Percentiles rank a stretch among this genome's conserved stretches.
phyloP scores from a whole-genome alignment of 2,113 vertebrate genomes.

The Rhea americana region DNA sequence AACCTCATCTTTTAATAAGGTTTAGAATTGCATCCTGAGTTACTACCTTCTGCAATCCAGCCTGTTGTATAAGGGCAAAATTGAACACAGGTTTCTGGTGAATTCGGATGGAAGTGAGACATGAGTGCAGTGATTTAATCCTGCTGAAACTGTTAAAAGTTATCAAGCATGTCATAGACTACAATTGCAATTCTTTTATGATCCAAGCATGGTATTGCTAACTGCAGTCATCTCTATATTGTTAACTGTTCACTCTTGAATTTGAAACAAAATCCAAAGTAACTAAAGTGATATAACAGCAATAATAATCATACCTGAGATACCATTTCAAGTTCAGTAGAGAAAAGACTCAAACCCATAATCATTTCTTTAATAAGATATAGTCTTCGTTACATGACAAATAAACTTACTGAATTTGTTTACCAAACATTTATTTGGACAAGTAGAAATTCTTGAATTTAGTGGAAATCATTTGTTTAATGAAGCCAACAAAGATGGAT shows the following conservation, averaged over 20 bases:
- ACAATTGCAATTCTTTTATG: not conserved
- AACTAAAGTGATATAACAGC: not conserved
- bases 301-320: not conserved
- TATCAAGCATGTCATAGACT: not conserved
- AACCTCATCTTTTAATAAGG: not conserved
- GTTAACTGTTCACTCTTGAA: not conserved
- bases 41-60: not conserved
- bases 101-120: not conserved
- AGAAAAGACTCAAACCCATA: not conserved
- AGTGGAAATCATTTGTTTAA: not conserved
- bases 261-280: not conserved
- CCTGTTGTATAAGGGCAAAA: not conserved
- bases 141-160: not conserved
- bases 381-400: not conserved
- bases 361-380: not conserved
- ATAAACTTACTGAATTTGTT: not conserved
- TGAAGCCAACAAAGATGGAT: not conserved
- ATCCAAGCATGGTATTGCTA: not conserved
- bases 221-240: rapidly evolving
- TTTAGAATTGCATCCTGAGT: not conserved
- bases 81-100: not conserved
- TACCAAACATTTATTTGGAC: not conserved
- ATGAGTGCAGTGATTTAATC: not conserved
- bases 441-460: not conserved
- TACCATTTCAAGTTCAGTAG: not conserved